Percentiles rank a stretch among this genome's conserved stretches.
Evolutionary conservation across 2,888 invertebrate genomes (phyloP).

Genomic region (Parochlus steinenii): DNA sequence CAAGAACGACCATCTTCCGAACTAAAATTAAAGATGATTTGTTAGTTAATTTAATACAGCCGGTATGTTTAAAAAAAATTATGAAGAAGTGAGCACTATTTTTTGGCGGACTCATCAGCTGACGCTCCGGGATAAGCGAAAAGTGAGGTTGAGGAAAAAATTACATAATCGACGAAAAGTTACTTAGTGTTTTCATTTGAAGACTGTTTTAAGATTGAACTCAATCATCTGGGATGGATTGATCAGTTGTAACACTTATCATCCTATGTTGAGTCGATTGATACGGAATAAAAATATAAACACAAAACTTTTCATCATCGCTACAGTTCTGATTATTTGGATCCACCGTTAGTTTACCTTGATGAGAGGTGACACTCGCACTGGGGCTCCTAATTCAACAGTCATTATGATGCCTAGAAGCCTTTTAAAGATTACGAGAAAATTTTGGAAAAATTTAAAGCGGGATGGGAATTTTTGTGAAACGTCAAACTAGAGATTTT

Average conservation of each 20-base stretch:
- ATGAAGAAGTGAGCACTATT: background rate
- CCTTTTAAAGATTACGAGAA: too few species aligned
- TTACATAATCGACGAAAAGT: slow-evolving; percentile 14
- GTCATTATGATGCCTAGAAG: slow-evolving; percentile 13
- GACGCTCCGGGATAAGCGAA: too few species aligned
- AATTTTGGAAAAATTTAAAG: too few species aligned
- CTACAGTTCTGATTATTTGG: too few species aligned
- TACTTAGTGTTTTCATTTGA: slow-evolving; percentile 12
- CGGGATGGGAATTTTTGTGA: slow-evolving; percentile 4
- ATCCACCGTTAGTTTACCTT: slow-evolving; percentile 51
- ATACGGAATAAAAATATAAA: slow-evolving; percentile 7
- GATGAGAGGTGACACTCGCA: slow-evolving; percentile 66
- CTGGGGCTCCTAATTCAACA: slow-evolving; percentile 39
- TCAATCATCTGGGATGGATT: slow-evolving; percentile 14
- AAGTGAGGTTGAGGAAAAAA: slow-evolving; percentile 3
- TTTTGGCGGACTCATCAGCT: slow-evolving; percentile 1
- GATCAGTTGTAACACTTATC: slow-evolving; percentile 10
- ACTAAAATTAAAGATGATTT: slow-evolving; percentile 33
- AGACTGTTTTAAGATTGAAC: slow-evolving; percentile 13
- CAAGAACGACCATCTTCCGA: slow-evolving; percentile 66
- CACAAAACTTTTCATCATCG: too few species aligned
- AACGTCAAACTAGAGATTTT: too few species aligned
- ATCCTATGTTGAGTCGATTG: slow-evolving; percentile 1
- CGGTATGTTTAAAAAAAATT: background rate
- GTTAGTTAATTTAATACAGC: background rate